These are phyloP conservation scores for Sinocyclocheilus anshuiensis DNA, from an alignment of 2,113 vertebrate genomes.

Conservation along the genomic window DNA sequence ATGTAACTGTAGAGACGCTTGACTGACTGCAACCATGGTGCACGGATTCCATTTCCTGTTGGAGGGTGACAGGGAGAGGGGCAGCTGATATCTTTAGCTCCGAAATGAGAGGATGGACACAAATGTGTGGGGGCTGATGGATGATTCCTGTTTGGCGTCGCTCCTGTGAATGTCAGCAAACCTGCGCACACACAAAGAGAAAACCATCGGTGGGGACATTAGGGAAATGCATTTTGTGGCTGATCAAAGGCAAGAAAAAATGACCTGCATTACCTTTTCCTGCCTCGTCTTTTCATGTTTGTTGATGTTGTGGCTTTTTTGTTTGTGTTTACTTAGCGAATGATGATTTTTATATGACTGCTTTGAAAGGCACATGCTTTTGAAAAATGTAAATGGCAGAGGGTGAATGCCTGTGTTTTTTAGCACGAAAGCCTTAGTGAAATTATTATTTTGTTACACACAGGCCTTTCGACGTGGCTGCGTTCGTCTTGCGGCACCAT, in stretches of 20 bases:
- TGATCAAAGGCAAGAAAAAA: conserved; percentile 46
- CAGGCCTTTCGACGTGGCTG: not conserved
- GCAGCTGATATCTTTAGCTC: conserved; percentile 36
- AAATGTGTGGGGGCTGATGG: conserved; percentile 63
- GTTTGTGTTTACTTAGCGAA: conserved; percentile 46
- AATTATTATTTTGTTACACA: not conserved
- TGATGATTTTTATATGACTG: conserved; percentile 38
- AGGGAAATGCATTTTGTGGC: conserved; percentile 38
- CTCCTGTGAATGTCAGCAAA: conserved; percentile 60
- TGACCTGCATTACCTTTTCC: conserved; percentile 16
- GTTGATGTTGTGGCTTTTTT: conserved; percentile 55
- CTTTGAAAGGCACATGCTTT: conserved; percentile 35
- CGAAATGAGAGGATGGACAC: conserved; percentile 58
- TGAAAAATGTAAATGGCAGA: conserved; percentile 8
- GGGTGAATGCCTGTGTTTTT: not conserved
- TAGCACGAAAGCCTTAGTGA: not conserved
- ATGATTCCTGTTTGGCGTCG: conserved; percentile 61
- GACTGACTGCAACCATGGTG: conserved; percentile 1
- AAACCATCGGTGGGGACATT: conserved; percentile 19
- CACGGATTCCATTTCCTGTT: conserved; percentile 28
- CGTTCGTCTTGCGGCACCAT: not conserved
- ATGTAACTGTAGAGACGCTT: conserved; percentile 7
- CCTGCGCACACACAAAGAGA: conserved; percentile 58
- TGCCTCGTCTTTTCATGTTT: conserved; percentile 50
- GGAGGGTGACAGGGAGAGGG: not conserved